These are phyloP conservation scores for Gymnogyps californianus DNA, from an alignment of 2,113 vertebrate species.

Conservation along the genomic window DNA sequence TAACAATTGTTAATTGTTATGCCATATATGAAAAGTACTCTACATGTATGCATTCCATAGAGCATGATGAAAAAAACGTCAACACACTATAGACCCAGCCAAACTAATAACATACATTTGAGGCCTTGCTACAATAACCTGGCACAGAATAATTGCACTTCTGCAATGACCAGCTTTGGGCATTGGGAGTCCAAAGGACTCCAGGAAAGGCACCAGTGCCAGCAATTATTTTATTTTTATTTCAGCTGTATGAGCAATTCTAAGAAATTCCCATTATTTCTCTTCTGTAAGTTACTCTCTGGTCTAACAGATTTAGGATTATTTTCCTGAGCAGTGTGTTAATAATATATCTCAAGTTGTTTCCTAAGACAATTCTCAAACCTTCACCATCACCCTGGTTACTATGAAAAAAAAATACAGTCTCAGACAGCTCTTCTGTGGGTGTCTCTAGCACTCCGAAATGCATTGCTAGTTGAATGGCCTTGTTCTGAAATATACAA, in stretches of 20 bases:
- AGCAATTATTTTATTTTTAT: not conserved
- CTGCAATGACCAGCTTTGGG: not conserved
- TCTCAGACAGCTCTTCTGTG: not conserved
- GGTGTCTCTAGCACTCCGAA: not conserved
- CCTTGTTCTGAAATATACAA: not conserved
- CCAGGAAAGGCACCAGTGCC: not conserved
- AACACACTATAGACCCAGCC: not conserved
- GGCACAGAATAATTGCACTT: not conserved
- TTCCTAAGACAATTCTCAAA: not conserved
- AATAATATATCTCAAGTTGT: not conserved
- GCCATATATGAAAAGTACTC: not conserved
- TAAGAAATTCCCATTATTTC: not conserved
- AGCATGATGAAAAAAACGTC: not conserved
- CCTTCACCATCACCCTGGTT: not conserved
- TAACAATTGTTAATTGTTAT: not conserved
- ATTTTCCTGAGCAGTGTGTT: not conserved
- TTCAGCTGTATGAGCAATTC: not conserved
- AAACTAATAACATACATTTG: not conserved
- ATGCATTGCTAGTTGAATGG: not conserved
- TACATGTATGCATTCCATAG: accelerated
- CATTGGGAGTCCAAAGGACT: not conserved
- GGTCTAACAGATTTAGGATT: not conserved
- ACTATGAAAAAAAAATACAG: not conserved
- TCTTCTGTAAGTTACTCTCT: not conserved
- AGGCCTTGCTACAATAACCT: not conserved